phyloP scores from a whole-genome alignment of 2,888 invertebrate genomes.

The Cataglyphis albicans region DNA sequence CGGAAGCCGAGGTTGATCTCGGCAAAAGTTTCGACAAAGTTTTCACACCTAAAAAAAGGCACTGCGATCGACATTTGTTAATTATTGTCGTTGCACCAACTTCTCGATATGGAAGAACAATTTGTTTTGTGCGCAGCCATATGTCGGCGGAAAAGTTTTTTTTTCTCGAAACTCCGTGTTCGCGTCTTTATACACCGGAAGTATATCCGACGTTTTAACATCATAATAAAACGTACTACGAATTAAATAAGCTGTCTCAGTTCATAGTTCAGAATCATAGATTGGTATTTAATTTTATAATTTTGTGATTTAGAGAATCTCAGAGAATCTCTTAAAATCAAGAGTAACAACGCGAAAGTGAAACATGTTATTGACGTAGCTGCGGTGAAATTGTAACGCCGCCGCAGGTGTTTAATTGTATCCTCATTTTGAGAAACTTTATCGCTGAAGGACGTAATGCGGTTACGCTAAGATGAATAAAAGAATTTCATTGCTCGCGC shows the following conservation, averaged over 20 bases:
- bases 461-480: not conserved
- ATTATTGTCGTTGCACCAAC: conserved; percentile 75
- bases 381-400: conserved; percentile 25
- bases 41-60: conserved; percentile 62
- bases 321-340: not conserved
- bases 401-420: not conserved
- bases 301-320: not conserved
- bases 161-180: not conserved
- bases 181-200: not conserved
- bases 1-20: conserved; percentile 55
- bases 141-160: conserved; percentile 24
- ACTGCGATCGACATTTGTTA: conserved; percentile 65
- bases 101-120: conserved; percentile 66
- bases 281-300: not conserved
- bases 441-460: not conserved
- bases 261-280: not conserved
- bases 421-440: not conserved
- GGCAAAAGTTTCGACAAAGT: conserved; percentile 46
- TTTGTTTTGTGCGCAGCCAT: conserved; percentile 45
- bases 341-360: not conserved
- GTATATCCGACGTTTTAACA: conserved; percentile 19
- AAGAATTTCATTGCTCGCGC: conserved; percentile 8
- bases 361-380: conserved; percentile 7
- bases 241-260: not conserved
- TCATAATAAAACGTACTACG: conserved; percentile 33